Evolutionary conservation across 2,113 vertebrate species (phyloP), one percentile per base, ranked within the genome.

Genomic region (Pluvianellus socialis): DNA sequence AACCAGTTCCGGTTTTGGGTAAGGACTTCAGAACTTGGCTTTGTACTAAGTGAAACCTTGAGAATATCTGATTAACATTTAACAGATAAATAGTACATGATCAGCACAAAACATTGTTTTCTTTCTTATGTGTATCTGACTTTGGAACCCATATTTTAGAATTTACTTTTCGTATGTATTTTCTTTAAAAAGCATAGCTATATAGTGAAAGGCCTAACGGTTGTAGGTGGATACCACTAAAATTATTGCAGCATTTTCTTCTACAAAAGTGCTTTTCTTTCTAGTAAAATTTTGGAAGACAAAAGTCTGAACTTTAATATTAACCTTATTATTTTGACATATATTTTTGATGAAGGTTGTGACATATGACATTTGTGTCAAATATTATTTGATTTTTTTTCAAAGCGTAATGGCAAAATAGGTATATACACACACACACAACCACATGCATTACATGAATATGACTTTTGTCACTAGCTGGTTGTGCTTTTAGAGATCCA

Each of bases 351-450:
- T 92, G 76, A 87, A 94, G 63, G 33, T 88, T 97, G 71, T 88
- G 67, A 73, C 52, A 27, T 84, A 71, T 90, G 88, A 74, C 80
- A n/a, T 89, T 79, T 92, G 63, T 93, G 75, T 88, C 52, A 0
- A 79, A 40, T 76, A 77, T 67, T 5, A 35, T 30, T 68, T 84
- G 8, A 5, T 32, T 35, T 88, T 88, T 83, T 94, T 82, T 3
- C 33, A 33, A 79, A 55, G 62, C 28, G 16, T 91, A 85, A 80
- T 1, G 4, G 53, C 76, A n/a, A 88, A 71, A 30, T 30, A 76
- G 81, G 80, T 92, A 61, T 92, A 65, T 94, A 94, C 88, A 95
- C 94, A 96, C 92, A 96, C 95, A 97, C 96, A 96, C 85, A 97
- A 89, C 94, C 83, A 20, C 62, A 14, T 58, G 77, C 56, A 30